Conservation (phyloP, 2,113 vertebrate genomes). For the Cochlearius cochlearius region DNA sequence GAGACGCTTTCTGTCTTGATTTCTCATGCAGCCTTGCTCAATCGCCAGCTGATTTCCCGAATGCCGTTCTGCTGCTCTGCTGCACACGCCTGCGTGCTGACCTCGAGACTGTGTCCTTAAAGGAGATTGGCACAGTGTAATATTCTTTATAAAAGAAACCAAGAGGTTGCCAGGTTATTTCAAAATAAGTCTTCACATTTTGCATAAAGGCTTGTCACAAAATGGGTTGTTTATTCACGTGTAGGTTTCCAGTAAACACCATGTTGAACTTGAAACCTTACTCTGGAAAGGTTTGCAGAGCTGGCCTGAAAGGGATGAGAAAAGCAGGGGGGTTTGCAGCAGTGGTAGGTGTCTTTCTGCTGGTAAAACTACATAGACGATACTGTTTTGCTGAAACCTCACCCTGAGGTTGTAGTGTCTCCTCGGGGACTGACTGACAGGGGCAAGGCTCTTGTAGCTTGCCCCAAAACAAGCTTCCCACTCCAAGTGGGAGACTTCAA, state of each 20-base stretch:
- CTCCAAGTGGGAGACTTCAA: not conserved
- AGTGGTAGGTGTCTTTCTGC: not conserved
- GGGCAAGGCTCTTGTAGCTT: not conserved
- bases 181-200: not conserved
- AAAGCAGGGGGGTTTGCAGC: not conserved
- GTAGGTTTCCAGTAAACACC: not conserved
- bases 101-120: not conserved
- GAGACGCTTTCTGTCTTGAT: not conserved
- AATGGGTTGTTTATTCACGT: not conserved
- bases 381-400: not conserved
- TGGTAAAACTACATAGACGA: not conserved
- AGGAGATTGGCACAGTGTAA: not conserved
- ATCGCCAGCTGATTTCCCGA: not conserved
- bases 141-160: not conserved
- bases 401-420: not conserved
- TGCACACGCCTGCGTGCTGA: not conserved
- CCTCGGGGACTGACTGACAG: not conserved
- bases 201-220: not conserved
- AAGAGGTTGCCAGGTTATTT: not conserved
- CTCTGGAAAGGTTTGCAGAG: not conserved
- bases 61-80: not conserved
- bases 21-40: not conserved
- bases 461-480: not conserved
- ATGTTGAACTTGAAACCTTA: not conserved
- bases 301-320: not conserved